Conservation (phyloP, 2,888 invertebrate genomes). For the Scaeva pyrastri region DNA sequence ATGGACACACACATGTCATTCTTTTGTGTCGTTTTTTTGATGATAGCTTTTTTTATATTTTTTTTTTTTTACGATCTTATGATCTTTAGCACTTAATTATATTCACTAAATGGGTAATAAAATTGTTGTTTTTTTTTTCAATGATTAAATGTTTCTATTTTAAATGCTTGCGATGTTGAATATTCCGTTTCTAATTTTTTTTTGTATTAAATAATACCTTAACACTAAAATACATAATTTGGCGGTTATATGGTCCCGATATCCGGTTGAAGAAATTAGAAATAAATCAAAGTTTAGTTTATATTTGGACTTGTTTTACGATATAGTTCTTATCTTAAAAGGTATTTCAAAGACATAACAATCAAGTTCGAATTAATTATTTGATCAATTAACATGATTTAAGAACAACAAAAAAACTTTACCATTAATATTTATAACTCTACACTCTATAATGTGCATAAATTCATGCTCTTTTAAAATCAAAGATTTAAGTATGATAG, state of each 20-base stretch:
- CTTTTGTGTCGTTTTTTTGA: background rate
- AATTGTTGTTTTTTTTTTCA: slow-evolving; percentile 12
- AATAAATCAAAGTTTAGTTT: slow-evolving; percentile 13
- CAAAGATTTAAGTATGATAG: too few species aligned
- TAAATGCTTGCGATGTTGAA: slow-evolving; percentile 17
- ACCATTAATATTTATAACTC: slow-evolving; percentile 7
- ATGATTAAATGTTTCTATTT: slow-evolving; percentile 39
- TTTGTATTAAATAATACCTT: too few species aligned
- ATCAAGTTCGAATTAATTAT: slow-evolving; percentile 10
- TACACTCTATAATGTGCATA: too few species aligned
- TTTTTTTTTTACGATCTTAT: slow-evolving; percentile 39
- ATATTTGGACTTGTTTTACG: background rate
- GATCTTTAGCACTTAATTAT: slow-evolving; percentile 63
- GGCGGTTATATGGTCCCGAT: background rate
- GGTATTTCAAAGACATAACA: slow-evolving; percentile 9
- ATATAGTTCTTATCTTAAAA: slow-evolving; percentile 10
- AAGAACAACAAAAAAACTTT: background rate
- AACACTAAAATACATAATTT: too few species aligned
- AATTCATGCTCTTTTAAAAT: background rate
- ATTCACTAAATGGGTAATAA: slow-evolving; percentile 50
- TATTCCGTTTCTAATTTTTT: slow-evolving; percentile 9
- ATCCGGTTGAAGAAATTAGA: slow-evolving; percentile 7
- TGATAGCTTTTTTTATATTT: too few species aligned
- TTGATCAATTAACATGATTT: slow-evolving; percentile 20
- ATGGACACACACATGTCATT: background rate